phyloP scores from a whole-genome alignment of 2,888 invertebrate species.

The Eupithecia inturbata region DNA sequence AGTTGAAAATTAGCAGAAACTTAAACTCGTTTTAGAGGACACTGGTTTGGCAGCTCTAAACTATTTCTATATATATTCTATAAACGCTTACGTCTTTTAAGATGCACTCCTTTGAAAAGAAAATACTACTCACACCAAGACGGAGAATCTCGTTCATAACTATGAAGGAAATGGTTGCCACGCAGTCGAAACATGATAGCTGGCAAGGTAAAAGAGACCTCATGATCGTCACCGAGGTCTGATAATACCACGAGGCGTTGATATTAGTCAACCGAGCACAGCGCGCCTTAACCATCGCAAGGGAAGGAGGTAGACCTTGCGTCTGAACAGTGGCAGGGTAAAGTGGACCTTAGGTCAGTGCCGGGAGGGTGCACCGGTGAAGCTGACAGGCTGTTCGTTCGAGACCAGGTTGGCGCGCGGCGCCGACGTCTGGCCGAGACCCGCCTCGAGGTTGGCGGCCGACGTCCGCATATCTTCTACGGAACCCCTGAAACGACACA shows the following conservation, averaged over 20 bases:
- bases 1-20: constrained; percentile 20
- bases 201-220: constrained; percentile 16
- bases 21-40: constrained; percentile 38
- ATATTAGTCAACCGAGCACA: background rate
- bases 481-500: constrained; percentile 85
- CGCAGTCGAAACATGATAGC: background rate
- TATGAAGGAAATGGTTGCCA: constrained; percentile 6
- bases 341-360: constrained; percentile 52
- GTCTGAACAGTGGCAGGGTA: constrained; percentile 14
- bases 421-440: constrained; percentile 75
- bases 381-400: constrained; percentile 92
- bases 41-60: constrained; percentile 34
- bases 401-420: constrained; percentile 90
- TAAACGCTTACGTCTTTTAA: constrained; percentile 28
- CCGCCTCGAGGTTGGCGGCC: constrained; percentile 82
- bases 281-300: constrained; percentile 1
- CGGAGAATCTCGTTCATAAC: background rate
- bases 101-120: constrained; percentile 2
- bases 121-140: background rate
- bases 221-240: constrained; percentile 2
- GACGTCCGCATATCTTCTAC: constrained; percentile 91
- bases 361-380: constrained; percentile 86
- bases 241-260: background rate
- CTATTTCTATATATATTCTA: constrained; percentile 19
- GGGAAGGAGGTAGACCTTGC: background rate